Base-by-base conservation (phyloP, 1,140 invertebrate species). In the Lordiphosa collinella region DNA sequence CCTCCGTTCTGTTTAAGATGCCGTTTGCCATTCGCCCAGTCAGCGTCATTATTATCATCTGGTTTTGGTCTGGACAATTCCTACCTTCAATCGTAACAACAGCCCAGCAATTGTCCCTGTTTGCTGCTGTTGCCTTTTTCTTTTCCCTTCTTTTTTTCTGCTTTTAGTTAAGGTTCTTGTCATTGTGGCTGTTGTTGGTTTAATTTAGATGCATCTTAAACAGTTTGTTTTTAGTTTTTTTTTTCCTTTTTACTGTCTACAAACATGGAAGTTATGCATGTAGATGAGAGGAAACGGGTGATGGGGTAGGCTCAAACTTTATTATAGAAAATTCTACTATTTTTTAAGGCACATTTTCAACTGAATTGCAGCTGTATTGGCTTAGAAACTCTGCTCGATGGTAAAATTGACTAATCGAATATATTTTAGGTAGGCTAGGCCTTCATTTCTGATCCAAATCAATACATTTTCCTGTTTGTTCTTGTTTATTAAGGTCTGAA, bases 41-140 rank as follows among this genome's bases (percentile, higher is more conserved):
- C 61, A 64, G 51, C 70, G 66, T 60, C 66, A 70, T 80, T 75
- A 75, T 80, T 80, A 75, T 82, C 76, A 82, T 79, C 65, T 80
- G 65, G 56, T 82, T 79, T 79, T 75, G 75, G 18, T 57, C 55
- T 57, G 69, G 56, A 61, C 69, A 73, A 57, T 54, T 66, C 59
- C 52, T 67, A 43, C 56, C 59, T 76, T 69, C 55, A 69, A 75
- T 71, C 46, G 46, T 50, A 53, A 22, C 49, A 54, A 44, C 54
- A 48, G 22, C 32, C 38, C 41, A 57, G 52, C 53, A 37, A 63
- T 58, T 59, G 59, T 53, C 69, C 54, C 51, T 55, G 37, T 54
- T 40, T 65, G 56, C 56, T 32, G 32, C 25, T 51, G 16, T 25
- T 31, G 8, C 14, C 16, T 37, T 18, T 29, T 29, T 36, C 14